Conservation (phyloP, 2,797 vertebrate species). For the Tachyglossus aculeatus region DNA sequence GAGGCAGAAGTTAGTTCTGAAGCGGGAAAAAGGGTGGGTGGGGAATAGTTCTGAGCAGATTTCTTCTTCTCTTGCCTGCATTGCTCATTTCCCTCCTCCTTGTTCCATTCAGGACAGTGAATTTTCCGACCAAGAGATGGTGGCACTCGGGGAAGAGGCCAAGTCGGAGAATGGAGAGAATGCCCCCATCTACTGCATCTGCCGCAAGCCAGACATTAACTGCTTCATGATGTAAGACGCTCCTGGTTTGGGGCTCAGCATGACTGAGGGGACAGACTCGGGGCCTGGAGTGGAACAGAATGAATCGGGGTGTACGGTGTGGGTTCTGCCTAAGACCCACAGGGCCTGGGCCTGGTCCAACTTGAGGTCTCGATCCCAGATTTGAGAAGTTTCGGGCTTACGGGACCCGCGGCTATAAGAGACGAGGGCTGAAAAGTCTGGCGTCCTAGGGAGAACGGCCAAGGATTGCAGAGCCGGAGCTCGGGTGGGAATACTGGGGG, state of each 20-base stretch:
- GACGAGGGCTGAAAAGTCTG: background rate
- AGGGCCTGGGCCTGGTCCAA: too few relatives aligned
- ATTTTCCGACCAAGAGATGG: conserved; percentile 81
- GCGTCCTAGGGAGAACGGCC: background rate
- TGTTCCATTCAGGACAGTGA: conserved; percentile 82
- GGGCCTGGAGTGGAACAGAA: too few relatives aligned
- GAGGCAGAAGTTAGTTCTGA: background rate
- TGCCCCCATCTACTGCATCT: conserved; percentile 90
- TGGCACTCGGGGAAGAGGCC: conserved; percentile 72
- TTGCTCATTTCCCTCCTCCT: background rate
- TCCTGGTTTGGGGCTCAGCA: too few relatives aligned
- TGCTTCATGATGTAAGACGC: conserved; percentile 95
- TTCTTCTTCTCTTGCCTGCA: too few relatives aligned
- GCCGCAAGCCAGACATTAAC: conserved; percentile 92
- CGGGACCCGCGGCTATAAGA: too few relatives aligned
- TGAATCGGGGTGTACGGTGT: too few relatives aligned
- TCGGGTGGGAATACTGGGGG: background rate
- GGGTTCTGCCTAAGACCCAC: background rate
- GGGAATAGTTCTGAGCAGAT: background rate
- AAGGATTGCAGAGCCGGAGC: background rate
- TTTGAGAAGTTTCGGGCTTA: too few relatives aligned
- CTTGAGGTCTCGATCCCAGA: too few relatives aligned
- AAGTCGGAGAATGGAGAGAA: conserved; percentile 82
- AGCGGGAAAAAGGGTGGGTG: background rate
- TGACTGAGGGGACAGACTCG: too few relatives aligned